A percentile compares a stretch with the other conserved stretches of the same genome.
phyloP scores from a whole-genome alignment of 2,113 vertebrate species.

The Anguilla rostrata region DNA sequence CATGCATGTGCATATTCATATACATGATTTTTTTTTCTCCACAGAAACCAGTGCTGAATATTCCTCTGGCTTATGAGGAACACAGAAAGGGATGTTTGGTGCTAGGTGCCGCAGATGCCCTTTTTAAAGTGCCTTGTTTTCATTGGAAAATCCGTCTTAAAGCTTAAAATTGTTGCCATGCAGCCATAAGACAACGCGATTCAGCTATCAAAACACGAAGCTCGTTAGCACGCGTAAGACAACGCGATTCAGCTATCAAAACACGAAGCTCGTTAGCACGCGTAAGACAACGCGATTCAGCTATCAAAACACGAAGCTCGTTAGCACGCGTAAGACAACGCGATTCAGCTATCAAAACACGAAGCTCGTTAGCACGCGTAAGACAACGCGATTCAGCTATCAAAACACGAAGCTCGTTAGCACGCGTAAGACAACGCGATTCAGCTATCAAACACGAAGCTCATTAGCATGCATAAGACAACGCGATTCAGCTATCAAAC shows the following conservation, averaged over 20 bases:
- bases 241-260: no score
- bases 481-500: no score
- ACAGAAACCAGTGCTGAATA: no score
- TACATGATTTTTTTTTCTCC: no score
- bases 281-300: not conserved
- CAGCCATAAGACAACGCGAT: slow-evolving; percentile 49
- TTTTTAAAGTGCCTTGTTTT: not conserved
- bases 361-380: slow-evolving; percentile 20
- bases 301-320: slow-evolving; percentile 18
- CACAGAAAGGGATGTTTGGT: not conserved
- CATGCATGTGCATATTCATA: no score
- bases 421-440: not conserved
- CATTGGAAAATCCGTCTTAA: slow-evolving; percentile 16
- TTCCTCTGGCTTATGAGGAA: no score
- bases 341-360: no score
- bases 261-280: slow-evolving; percentile 19
- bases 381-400: no score
- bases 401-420: slow-evolving; percentile 19
- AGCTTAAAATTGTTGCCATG: slow-evolving; percentile 60
- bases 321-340: not conserved
- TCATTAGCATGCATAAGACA: no score
- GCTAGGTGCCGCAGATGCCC: not conserved
- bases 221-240: not conserved
- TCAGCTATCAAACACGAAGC: slow-evolving; percentile 52
- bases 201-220: slow-evolving; percentile 37